phyloP scores from a whole-genome alignment of 2,888 invertebrate genomes.

The Drosophila buzzatii region DNA sequence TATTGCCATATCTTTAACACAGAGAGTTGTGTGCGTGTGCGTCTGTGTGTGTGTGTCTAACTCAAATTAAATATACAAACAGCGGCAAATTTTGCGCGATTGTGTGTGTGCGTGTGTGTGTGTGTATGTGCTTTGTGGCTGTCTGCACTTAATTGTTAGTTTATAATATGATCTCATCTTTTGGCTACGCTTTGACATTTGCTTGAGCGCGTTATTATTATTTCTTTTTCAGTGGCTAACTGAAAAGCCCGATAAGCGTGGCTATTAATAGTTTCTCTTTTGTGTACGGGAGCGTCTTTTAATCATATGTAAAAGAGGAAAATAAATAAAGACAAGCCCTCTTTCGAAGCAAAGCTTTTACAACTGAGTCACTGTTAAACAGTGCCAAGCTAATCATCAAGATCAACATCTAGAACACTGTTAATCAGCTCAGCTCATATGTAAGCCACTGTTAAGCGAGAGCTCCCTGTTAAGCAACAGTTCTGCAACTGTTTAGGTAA shows the following conservation, averaged over 20 bases:
- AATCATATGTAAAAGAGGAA: conserved; percentile 3
- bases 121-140: conserved; percentile 17
- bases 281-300: conserved; percentile 19
- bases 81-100: conserved; percentile 48
- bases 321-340: conserved; percentile 32
- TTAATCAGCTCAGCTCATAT: not conserved
- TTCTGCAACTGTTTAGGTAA: not conserved
- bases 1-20: conserved; percentile 53
- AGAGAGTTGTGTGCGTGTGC: conserved; percentile 14
- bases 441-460: not conserved
- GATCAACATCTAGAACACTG: not conserved
- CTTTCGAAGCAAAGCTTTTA: conserved; percentile 2
- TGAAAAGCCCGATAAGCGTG: conserved; percentile 49
- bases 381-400: not conserved
- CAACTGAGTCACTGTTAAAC: conserved; percentile 18
- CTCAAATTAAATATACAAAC: conserved; percentile 73
- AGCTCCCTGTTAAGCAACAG: not conserved
- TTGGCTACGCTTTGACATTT: conserved; percentile 47
- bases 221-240: conserved; percentile 36
- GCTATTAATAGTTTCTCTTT: conserved; percentile 47
- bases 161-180: conserved; percentile 75
- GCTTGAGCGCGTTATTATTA: conserved; percentile 18
- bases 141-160: conserved; percentile 72
- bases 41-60: conserved; percentile 23
- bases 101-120: conserved; percentile 9